Evolutionary conservation across 2,797 vertebrate genomes (phyloP).

Genomic region (Sebastes diaconus): DNA sequence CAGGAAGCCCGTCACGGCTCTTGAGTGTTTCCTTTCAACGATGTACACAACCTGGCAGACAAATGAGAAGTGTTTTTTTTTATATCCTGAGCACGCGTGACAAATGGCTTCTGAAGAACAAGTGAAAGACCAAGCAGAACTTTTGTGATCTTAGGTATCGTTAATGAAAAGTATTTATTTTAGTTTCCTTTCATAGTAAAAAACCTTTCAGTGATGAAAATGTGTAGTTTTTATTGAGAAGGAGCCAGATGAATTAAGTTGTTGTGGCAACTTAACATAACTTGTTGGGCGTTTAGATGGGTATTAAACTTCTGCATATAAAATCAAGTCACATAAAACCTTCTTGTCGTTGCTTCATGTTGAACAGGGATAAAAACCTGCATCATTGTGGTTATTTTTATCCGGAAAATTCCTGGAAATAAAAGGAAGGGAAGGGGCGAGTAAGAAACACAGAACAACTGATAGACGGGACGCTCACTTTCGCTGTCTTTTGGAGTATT

Average conservation of each 20-base stretch:
- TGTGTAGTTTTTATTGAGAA: background rate
- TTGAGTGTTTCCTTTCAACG: conserved; percentile 93
- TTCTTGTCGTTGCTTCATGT: background rate
- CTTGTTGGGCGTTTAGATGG: background rate
- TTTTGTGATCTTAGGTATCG: background rate
- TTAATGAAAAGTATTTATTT: background rate
- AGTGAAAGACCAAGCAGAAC: background rate
- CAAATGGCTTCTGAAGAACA: background rate
- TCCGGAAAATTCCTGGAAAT: rapidly evolving
- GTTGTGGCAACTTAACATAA: background rate
- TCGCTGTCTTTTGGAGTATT: conserved; percentile 91
- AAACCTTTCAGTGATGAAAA: background rate
- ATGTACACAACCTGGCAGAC: conserved; percentile 91
- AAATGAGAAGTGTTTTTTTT: background rate
- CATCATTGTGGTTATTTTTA: background rate
- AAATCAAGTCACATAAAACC: background rate
- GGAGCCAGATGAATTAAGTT: background rate
- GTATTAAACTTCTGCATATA: background rate
- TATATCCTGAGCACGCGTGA: background rate
- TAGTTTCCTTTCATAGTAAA: too few relatives aligned
- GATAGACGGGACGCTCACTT: conserved; percentile 79
- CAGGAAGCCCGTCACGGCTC: conserved; percentile 92
- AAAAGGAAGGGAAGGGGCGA: background rate
- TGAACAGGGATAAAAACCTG: background rate
- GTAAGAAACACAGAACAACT: background rate